Base-by-base conservation (phyloP, 1,140 invertebrate species). In the Macrocentrus cingulum region DNA sequence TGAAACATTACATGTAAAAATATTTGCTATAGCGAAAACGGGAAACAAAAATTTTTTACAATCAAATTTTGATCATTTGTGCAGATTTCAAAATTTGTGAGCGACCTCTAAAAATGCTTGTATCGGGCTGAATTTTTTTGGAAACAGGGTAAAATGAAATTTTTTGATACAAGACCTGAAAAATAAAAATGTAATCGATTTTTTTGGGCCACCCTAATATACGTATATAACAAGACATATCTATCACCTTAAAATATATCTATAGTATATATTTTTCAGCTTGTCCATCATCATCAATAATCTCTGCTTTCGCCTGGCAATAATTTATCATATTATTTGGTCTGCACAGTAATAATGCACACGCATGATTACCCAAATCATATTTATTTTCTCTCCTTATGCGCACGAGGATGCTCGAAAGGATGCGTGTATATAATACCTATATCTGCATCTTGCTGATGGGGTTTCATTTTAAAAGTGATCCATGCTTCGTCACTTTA, bases 241-340 rank as follows among this genome's bases (percentile, higher is more conserved):
- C 36, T 51, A 51, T 51, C 49, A 51, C 32, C 25, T 1, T 51
- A 32, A 51, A 51, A 51, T 51, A 19, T 36, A 51, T 51, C 49
- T 51, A 51, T 36, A 20, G 25, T 49, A n/a, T n/a, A n/a, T n/a
- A n/a, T n/a, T 16, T 32, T 23, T 34, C 46, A 49, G 9, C 46
- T n/a, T 36, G 25, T 51, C 49, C 49, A 25, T 51, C 49, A 51
- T 51, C 49, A 51, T 34, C 18, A 36, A 39, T 15, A n/a, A 34
- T 9, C 20, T 9, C 22, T 11, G 49, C 49, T 51, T 51, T 51
- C 49, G 49, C 49, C 23, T 37, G 49, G 32, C 49, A 37, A 51
- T 51, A 36, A 37, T 19, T 51, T 34, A 51, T 51, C 37, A 16
- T 49, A 51, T 51, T 51, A 51, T 51, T 51, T 37, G 34, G 22